Percentiles rank a stretch among this genome's conserved stretches.
These are phyloP conservation scores for Pyrrhopygopsis socrates DNA, from an alignment of 2,888 invertebrate genomes.

Conservation along the genomic window DNA sequence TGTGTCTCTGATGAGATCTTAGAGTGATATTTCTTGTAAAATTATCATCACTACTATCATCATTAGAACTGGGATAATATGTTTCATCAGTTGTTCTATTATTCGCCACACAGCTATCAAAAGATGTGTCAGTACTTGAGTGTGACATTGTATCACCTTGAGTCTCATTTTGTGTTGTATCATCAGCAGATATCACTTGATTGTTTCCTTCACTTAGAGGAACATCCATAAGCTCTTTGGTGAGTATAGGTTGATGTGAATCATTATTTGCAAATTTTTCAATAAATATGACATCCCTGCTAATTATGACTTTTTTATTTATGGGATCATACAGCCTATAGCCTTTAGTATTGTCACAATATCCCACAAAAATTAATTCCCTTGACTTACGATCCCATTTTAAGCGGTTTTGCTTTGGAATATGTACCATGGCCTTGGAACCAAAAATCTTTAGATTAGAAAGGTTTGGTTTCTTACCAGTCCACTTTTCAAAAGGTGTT, in stretches of 20 bases:
- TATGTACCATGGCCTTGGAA: conserved; percentile 86
- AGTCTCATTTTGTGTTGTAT: too few relatives aligned
- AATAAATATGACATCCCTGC: conserved; percentile 22
- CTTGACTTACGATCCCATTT: conserved; percentile 88
- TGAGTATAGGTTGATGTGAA: too few relatives aligned
- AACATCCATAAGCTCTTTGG: too few relatives aligned
- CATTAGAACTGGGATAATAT: neutral
- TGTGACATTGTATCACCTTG: too few relatives aligned
- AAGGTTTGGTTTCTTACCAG: conserved; percentile 86
- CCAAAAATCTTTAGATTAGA: conserved; percentile 88
- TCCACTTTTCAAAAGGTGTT: conserved; percentile 88
- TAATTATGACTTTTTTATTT: conserved; percentile 35
- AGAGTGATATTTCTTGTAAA: too few relatives aligned
- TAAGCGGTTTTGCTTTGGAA: conserved; percentile 86
- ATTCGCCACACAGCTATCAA: too few relatives aligned
- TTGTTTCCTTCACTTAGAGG: too few relatives aligned
- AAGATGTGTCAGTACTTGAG: too few relatives aligned
- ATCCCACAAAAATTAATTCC: conserved; percentile 87
- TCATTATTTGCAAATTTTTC: too few relatives aligned
- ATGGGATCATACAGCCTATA: conserved; percentile 52
- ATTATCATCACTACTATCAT: neutral
- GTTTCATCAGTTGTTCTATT: conserved; percentile 8
- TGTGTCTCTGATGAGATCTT: neutral
- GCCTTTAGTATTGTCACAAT: conserved; percentile 82
- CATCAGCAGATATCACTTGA: too few relatives aligned